These are phyloP conservation scores for Sphecodes monilicornis DNA, from an alignment of 2,888 invertebrate species.

Conservation along the genomic window DNA sequence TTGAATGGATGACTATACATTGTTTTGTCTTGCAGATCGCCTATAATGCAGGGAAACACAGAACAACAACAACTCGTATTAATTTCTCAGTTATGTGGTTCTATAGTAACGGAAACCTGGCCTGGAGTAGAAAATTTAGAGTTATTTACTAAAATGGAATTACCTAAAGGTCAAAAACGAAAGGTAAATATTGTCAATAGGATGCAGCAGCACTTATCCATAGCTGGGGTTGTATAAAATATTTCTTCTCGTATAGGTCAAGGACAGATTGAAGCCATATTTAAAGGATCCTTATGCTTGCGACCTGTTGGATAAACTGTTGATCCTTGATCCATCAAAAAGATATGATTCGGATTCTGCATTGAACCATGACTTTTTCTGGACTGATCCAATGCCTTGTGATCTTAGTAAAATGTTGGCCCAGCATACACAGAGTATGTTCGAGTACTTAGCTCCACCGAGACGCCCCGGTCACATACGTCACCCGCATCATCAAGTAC, in stretches of 20 bases:
- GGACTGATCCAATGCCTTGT: slow-evolving; percentile 98
- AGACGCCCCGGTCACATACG: slow-evolving; percentile 89
- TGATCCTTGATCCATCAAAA: slow-evolving; percentile 96
- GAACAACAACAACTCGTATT: slow-evolving; percentile 98
- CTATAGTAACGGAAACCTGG: slow-evolving; percentile 97
- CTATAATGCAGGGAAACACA: slow-evolving; percentile 98
- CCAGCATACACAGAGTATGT: slow-evolving; percentile 96
- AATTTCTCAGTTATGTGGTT: slow-evolving; percentile 98
- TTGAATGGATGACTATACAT: background rate
- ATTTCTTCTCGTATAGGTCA: slow-evolving; percentile 85
- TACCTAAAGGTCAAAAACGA: slow-evolving; percentile 94
- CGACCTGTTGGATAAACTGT: slow-evolving; percentile 95
- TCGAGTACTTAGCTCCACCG: slow-evolving; percentile 94
- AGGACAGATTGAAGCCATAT: slow-evolving; percentile 94
- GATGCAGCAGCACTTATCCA: background rate
- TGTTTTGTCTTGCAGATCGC: slow-evolving; percentile 86
- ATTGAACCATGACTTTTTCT: slow-evolving; percentile 99
- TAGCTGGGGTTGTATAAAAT: background rate
- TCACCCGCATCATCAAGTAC: slow-evolving; percentile 88
- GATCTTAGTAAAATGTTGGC: slow-evolving; percentile 96
- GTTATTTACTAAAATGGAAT: slow-evolving; percentile 94
- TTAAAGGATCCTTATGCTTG: slow-evolving; percentile 96
- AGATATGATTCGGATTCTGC: slow-evolving; percentile 96
- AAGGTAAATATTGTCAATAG: slow-evolving; percentile 87
- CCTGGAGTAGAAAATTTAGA: slow-evolving; percentile 96